Conservation (phyloP, 2,888 invertebrate species). For the Embidobia sp. region DNA sequence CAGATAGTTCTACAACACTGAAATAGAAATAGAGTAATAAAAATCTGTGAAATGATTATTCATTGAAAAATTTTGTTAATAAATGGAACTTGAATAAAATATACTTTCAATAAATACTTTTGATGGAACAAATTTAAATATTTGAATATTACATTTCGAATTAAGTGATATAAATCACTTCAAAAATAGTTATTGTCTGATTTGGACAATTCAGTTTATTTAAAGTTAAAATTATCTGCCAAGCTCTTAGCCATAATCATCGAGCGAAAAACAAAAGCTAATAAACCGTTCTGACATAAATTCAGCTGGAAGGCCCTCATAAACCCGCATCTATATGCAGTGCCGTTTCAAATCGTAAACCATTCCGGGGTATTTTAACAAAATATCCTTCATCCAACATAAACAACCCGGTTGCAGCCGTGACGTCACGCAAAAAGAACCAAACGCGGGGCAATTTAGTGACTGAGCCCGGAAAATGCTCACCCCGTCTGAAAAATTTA, state of each 20-base stretch:
- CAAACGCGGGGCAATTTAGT: slow-evolving; percentile 48
- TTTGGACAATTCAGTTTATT: no score
- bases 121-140: no score
- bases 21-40: no score
- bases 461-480: slow-evolving; percentile 28
- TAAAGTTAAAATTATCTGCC: neutral
- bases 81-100: no score
- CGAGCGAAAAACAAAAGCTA: slow-evolving; percentile 36
- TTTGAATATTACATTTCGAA: no score
- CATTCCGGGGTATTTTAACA: slow-evolving; percentile 52
- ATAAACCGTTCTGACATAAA: slow-evolving; percentile 30
- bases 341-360: slow-evolving; percentile 44
- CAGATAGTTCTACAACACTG: no score
- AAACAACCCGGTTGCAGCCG: slow-evolving; percentile 50
- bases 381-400: slow-evolving; percentile 44
- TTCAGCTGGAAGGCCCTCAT: slow-evolving; percentile 17
- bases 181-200: no score
- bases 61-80: no score
- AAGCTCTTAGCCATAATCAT: slow-evolving; percentile 14
- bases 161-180: no score
- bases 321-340: slow-evolving; percentile 45
- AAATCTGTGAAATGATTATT: no score
- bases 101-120: no score
- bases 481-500: slow-evolving; percentile 47
- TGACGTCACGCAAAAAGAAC: slow-evolving; percentile 48